phyloP scores from a whole-genome alignment of 2,113 vertebrate species.

The Elgaria multicarinata region DNA sequence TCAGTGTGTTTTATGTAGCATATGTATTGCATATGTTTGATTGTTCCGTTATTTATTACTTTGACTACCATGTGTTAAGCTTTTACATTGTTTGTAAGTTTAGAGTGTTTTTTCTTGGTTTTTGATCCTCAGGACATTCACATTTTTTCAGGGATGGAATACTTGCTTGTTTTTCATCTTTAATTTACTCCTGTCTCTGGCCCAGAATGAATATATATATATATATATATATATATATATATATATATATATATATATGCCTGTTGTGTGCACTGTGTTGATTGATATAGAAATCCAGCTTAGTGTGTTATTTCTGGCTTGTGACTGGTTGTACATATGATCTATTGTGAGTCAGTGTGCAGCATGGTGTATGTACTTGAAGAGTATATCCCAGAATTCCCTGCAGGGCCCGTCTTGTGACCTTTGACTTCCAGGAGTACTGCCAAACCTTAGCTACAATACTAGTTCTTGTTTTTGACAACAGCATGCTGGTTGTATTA shows the following conservation, averaged over 20 bases:
- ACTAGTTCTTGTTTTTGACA: conserved; percentile 80
- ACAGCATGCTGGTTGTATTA: conserved; percentile 77
- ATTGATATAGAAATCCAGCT: not conserved
- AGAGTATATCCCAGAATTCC: conserved; percentile 52
- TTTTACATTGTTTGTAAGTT: not conserved
- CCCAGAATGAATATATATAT: not conserved
- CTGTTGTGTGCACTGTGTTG: not conserved
- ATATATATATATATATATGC: not conserved
- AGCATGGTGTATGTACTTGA: conserved; percentile 8
- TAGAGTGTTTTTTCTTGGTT: not conserved
- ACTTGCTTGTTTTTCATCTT: not conserved
- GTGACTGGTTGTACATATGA: not conserved
- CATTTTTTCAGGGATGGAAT: not conserved
- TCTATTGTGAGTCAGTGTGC: not conserved
- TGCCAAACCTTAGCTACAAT: conserved; percentile 81
- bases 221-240: not conserved
- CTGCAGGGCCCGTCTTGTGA: conserved; percentile 52
- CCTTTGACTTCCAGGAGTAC: conserved; percentile 55
- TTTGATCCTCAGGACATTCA: not conserved
- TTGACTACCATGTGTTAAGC: conserved; percentile 39
- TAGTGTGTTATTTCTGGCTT: conserved; percentile 3
- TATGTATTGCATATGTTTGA: conserved; percentile 29
- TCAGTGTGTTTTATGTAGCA: conserved; percentile 54
- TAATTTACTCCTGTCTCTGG: not conserved
- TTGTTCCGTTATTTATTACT: not conserved